A percentile compares a stretch with the other conserved stretches of the same genome.
These are phyloP conservation scores for Sminthurinus aureus DNA, from an alignment of 2,888 invertebrate genomes.

Conservation along the genomic window DNA sequence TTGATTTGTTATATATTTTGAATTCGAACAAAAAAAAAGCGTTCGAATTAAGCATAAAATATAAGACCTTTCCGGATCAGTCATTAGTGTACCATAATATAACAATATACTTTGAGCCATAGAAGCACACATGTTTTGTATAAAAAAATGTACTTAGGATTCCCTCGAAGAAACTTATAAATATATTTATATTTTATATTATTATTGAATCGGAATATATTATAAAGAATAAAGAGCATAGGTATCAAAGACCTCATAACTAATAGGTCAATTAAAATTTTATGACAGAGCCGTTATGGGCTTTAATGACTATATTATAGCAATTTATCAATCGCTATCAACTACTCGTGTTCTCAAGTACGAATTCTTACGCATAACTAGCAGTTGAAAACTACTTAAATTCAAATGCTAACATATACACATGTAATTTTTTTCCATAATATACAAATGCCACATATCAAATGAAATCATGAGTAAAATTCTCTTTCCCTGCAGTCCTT, in stretches of 20 bases:
- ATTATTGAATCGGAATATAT: slow-evolving; percentile 9
- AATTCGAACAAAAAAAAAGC: too few relatives aligned
- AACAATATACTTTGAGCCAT: too few relatives aligned
- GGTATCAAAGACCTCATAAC: slow-evolving; percentile 20
- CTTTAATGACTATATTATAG: slow-evolving; percentile 17
- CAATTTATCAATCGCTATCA: neutral
- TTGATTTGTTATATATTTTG: too few relatives aligned
- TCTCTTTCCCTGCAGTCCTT: too few relatives aligned
- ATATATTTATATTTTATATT: too few relatives aligned
- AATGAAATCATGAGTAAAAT: too few relatives aligned
- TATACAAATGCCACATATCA: neutral
- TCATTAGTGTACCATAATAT: too few relatives aligned
- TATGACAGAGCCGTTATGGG: neutral
- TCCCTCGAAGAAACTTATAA: too few relatives aligned
- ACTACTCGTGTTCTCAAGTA: neutral
- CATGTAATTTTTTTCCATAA: neutral
- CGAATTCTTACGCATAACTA: neutral
- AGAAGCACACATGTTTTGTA: too few relatives aligned
- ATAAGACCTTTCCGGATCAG: too few relatives aligned
- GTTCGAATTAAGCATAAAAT: too few relatives aligned
- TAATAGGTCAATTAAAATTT: slow-evolving; percentile 10
- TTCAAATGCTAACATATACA: neutral
- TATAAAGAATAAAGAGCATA: neutral
- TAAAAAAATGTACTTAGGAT: too few relatives aligned
- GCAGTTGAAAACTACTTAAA: neutral